These are phyloP conservation scores for Mimas tiliae DNA, from an alignment of 2,888 invertebrate genomes.

Conservation along the genomic window DNA sequence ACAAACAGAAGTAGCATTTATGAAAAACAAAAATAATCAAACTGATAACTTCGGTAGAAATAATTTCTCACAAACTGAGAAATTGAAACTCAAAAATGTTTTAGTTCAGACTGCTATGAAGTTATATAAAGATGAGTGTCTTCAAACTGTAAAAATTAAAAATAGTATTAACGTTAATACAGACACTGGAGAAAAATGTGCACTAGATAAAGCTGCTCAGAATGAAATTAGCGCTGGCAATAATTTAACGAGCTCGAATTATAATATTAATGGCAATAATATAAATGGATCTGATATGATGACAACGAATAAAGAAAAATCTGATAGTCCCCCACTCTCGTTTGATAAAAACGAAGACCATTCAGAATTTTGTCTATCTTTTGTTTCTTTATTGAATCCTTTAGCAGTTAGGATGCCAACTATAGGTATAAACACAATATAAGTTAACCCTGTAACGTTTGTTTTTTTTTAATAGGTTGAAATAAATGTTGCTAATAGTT, in stretches of 20 bases:
- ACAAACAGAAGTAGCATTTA: slow-evolving; percentile 68
- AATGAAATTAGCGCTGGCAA: slow-evolving; percentile 39
- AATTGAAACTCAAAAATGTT: slow-evolving; percentile 59
- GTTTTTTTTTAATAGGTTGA: slow-evolving; percentile 46
- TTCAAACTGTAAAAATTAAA: slow-evolving; percentile 51
- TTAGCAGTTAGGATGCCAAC: slow-evolving; percentile 78
- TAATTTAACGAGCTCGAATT: not conserved
- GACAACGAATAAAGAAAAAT: slow-evolving; percentile 55
- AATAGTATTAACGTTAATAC: slow-evolving; percentile 49
- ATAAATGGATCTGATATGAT: not conserved
- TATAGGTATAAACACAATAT: slow-evolving; percentile 74
- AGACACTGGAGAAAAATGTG: slow-evolving; percentile 48
- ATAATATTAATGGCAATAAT: not conserved
- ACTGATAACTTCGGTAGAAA: slow-evolving; percentile 55
- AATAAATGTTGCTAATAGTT: slow-evolving; percentile 28
- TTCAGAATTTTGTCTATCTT: slow-evolving; percentile 64
- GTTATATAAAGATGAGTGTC: slow-evolving; percentile 52
- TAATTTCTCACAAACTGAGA: slow-evolving; percentile 66
- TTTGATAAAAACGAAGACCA: slow-evolving; percentile 60
- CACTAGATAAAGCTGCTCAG: slow-evolving; percentile 46
- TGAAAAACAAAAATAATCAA: slow-evolving; percentile 70
- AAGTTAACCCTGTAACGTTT: slow-evolving; percentile 46
- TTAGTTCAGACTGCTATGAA: slow-evolving; percentile 61
- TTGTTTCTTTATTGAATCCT: slow-evolving; percentile 76
- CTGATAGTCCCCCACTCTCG: slow-evolving; percentile 79